A percentile compares a stretch with the other conserved stretches of the same genome.
phyloP scores from a whole-genome alignment of 2,888 invertebrate species.

The Minunthozetes semirufus region DNA sequence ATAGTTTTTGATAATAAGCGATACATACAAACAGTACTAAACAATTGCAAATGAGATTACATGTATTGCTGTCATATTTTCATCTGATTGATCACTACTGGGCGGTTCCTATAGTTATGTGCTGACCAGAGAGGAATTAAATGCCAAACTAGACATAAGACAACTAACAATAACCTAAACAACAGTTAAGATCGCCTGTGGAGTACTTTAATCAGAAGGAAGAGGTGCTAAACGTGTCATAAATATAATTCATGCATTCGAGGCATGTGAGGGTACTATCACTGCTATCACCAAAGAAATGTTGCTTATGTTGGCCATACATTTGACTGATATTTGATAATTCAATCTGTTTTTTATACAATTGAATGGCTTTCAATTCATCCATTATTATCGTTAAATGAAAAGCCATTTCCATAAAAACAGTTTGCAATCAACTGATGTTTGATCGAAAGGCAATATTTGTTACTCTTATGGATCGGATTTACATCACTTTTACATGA shows the following conservation, averaged over 20 bases:
- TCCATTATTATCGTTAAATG: not conserved
- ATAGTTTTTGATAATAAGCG: not conserved
- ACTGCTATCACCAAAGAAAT: slow-evolving; percentile 7
- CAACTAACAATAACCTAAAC: slow-evolving; percentile 24
- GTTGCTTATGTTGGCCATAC: too few species aligned
- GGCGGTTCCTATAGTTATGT: not conserved
- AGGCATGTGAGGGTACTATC: too few species aligned
- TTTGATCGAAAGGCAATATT: slow-evolving; percentile 11
- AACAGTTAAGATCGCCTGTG: slow-evolving; percentile 31
- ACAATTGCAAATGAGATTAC: slow-evolving; percentile 27
- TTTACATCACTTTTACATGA: slow-evolving; percentile 6
- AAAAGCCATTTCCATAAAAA: not conserved
- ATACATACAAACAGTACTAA: slow-evolving; percentile 2
- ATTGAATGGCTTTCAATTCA: not conserved
- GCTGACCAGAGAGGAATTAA: slow-evolving; percentile 10
- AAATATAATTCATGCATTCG: slow-evolving; percentile 8
- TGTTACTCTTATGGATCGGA: not conserved
- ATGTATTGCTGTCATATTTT: slow-evolving; percentile 35
- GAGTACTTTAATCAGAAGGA: slow-evolving; percentile 29
- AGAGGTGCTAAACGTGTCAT: slow-evolving; percentile 30
- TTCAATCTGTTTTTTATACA: slow-evolving; percentile 27
- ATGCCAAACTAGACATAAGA: not conserved
- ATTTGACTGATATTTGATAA: slow-evolving; percentile 28
- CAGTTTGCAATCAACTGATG: not conserved
- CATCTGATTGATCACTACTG: slow-evolving; percentile 32